These are phyloP conservation scores for Sarcoramphus papa DNA, from an alignment of 2,797 vertebrate genomes.

Conservation along the genomic window DNA sequence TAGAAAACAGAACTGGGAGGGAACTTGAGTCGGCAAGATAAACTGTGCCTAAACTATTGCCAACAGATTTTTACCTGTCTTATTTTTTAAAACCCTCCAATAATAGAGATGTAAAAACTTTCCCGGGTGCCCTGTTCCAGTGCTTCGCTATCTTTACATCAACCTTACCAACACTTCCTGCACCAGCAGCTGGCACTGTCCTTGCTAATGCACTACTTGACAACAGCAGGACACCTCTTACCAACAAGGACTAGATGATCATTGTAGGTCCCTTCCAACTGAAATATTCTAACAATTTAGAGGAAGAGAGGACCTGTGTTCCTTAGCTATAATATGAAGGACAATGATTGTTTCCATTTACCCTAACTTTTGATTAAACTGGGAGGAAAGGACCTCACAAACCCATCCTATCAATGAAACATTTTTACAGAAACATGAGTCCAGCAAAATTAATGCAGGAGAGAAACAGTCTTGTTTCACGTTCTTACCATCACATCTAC, in stretches of 20 bases:
- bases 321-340: neutral
- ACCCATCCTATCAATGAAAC: neutral
- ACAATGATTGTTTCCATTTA: neutral
- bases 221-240: neutral
- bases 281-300: neutral
- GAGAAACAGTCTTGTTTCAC: neutral
- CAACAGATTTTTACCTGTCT: neutral
- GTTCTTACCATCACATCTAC: neutral
- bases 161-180: neutral
- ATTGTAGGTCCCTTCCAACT: neutral
- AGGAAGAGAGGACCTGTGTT: neutral
- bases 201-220: neutral
- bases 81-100: neutral
- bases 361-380: neutral
- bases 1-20: neutral
- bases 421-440: neutral
- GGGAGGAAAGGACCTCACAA: neutral
- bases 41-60: neutral
- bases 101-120: neutral
- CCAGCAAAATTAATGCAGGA: neutral
- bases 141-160: neutral
- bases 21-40: neutral
- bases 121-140: neutral
- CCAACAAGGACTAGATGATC: neutral
- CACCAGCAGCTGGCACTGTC: neutral